Base-by-base conservation (phyloP, 2,888 invertebrate genomes). In the Sarcophaga variegata region DNA sequence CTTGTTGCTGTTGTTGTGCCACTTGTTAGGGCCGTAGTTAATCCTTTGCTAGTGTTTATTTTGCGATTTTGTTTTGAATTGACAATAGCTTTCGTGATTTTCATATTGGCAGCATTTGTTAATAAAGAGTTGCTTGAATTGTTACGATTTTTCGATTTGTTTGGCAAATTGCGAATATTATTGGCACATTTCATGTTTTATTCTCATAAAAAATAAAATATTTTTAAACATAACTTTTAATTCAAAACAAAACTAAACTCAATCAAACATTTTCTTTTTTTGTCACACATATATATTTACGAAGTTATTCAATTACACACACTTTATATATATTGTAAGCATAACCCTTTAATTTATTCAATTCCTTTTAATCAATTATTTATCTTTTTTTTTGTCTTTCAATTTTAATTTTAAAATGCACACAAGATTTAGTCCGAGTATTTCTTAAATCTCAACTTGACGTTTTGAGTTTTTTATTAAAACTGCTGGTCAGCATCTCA, bases 81-180 rank as follows among this genome's bases (percentile, higher is more conserved):
- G 25, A 88, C 86, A 67, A 89, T 88, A 11, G 91, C 90, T 86
- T 90, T 92, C 25, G 89, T 89, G 62, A 91, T 91, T 89, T 92
- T 92, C 91, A 91, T 92, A 89, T 92, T 91, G 67, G 89, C 92
- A 54, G 92, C 92, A 88, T 89, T 92, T 17, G 90, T 85, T 54
- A 92, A 87, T 71, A 92, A 88, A 5, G 87, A 87, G 60, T 84
- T 87, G 66, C 71, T 82, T 0, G 79, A 45, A 69, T 84, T 87
- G 59, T 62, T 20, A 25, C 87, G 87, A 63, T 45, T 72, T 84
- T 79, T 81, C 3, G 76, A 25, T 69, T 87, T 84, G 1, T 70
- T 45, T 54, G 70, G 60, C 37, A 69, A 59, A 84, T 79, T 84
- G 5, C 54, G 54, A 14, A 17, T 54, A 72, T 59, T 79, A 64